These are phyloP conservation scores for Pyrrhosoma nymphula DNA, from an alignment of 2,888 invertebrate species.

Conservation along the genomic window DNA sequence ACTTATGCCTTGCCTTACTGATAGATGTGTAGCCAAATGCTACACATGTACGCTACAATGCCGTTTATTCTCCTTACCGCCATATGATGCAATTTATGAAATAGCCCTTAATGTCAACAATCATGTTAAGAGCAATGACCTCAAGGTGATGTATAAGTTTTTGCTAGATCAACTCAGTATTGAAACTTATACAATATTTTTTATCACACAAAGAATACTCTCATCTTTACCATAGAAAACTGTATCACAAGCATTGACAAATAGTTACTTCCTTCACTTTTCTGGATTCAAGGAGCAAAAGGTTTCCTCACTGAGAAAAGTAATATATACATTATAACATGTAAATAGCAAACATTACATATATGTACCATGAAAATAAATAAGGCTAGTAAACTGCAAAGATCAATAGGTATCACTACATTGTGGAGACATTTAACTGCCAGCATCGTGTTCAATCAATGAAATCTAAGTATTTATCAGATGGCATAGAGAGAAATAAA, in stretches of 20 bases:
- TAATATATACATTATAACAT: not conserved
- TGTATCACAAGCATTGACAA: not conserved
- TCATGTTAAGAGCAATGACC: not conserved
- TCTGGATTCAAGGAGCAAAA: not conserved
- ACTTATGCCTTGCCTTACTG: not conserved
- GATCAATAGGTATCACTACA: not conserved
- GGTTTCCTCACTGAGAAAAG: not conserved
- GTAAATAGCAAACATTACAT: not conserved
- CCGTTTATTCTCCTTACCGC: not conserved
- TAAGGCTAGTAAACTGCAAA: not conserved
- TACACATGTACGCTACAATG: not conserved
- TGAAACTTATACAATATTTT: no score
- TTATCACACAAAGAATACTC: not conserved
- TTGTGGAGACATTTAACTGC: no score
- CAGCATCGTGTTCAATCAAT: no score
- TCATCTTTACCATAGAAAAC: not conserved
- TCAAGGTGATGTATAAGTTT: not conserved
- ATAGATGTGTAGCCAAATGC: not conserved
- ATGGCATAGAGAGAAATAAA: no score
- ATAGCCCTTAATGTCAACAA: not conserved
- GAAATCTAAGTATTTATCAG: no score
- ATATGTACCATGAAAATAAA: not conserved
- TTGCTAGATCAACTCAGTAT: no score
- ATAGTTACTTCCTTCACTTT: not conserved
- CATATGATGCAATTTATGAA: not conserved